Percentiles rank a stretch among this genome's conserved stretches.
Evolutionary conservation across 1,140 invertebrate species (phyloP).

Genomic region (Microplitis mediator): DNA sequence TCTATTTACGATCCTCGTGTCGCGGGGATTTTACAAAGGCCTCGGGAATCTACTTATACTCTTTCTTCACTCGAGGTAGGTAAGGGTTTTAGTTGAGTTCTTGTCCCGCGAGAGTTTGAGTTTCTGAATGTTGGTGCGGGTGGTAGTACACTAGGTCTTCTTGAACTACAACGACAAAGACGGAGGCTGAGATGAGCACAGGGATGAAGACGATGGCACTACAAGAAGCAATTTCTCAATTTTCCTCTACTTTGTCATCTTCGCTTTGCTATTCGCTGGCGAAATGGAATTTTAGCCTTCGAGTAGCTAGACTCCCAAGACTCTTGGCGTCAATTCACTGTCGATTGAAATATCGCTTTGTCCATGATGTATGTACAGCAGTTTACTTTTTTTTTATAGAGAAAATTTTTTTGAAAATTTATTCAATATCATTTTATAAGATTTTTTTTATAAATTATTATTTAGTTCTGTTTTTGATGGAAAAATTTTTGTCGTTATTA

Average conservation of each 20-base stretch:
- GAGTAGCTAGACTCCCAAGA: slow-evolving; percentile 35
- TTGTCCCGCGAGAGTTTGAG: slow-evolving; percentile 33
- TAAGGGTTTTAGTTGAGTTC: slow-evolving; percentile 34
- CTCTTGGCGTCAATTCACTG: slow-evolving; percentile 22
- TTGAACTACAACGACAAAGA: slow-evolving; percentile 35
- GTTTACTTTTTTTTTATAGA: not conserved
- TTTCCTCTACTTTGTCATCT: slow-evolving; percentile 62
- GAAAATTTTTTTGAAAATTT: not conserved
- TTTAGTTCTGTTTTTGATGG: not conserved
- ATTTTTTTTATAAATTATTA: not conserved
- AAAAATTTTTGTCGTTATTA: not conserved
- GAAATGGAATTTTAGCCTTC: slow-evolving; percentile 59
- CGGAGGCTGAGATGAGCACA: not conserved
- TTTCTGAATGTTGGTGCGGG: not conserved
- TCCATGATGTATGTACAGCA: slow-evolving; percentile 9
- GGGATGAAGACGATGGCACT: slow-evolving; percentile 14
- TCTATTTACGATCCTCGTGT: slow-evolving; percentile 19
- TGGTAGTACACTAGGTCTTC: not conserved
- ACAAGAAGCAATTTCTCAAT: slow-evolving; percentile 61
- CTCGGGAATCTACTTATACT: slow-evolving; percentile 53
- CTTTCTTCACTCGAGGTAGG: not conserved
- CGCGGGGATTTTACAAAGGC: slow-evolving; percentile 43
- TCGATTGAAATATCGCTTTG: slow-evolving; percentile 3
- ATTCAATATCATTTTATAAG: not conserved
- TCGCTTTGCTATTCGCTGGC: slow-evolving; percentile 57